Evolutionary conservation across 2,797 vertebrate species (phyloP), one percentile per base, ranked within the genome.

Genomic region (Pipistrellus nathusii): DNA sequence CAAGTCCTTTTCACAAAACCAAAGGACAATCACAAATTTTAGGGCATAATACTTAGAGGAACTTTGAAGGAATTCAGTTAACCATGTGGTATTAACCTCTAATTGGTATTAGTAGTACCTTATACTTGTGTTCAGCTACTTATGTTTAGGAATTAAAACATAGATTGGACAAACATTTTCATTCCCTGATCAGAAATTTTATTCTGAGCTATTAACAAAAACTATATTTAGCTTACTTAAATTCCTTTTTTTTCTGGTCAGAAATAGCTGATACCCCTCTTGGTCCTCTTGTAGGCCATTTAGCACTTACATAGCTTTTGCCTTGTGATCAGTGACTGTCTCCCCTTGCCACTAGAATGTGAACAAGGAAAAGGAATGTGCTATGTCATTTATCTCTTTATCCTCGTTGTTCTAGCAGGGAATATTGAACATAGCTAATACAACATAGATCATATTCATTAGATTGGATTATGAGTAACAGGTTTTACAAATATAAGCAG

Each of bases 401-500:
- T 68, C 7, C 6, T 3, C 21, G 11, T 2, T 53, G 84, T 5
- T 73, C 51, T 35, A 38, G 51, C 13, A 38, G 41, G 55, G 20
- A 6, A 48, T 27, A 17, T 38, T 55, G 51, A 20, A n/a, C 44
- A 77, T 3, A 35, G 10, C 10, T 80, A 18, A 21, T 59, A 30
- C 8, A 5, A 25, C 8, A 5, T 38, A 44, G 23, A 64, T 32
- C 5, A 18, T 41, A 6, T 76, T 88, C 27, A 17, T 51, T 94
- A 88, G 46, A 68, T 66, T 84, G 23, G 57, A 55, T 2, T 77
- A 30, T 48, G 41, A 86, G 44, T 92, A 76, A 83, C n/a, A 69
- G 27, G 32, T 94, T 64, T 85, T 84, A 68, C 55, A 68, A 46
- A 84, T 82, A 6, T 69, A 71, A 93, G 48, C 14, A 75, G 51